Base-by-base conservation (phyloP, 2,113 vertebrate genomes). In the Etheostoma spectabile region DNA sequence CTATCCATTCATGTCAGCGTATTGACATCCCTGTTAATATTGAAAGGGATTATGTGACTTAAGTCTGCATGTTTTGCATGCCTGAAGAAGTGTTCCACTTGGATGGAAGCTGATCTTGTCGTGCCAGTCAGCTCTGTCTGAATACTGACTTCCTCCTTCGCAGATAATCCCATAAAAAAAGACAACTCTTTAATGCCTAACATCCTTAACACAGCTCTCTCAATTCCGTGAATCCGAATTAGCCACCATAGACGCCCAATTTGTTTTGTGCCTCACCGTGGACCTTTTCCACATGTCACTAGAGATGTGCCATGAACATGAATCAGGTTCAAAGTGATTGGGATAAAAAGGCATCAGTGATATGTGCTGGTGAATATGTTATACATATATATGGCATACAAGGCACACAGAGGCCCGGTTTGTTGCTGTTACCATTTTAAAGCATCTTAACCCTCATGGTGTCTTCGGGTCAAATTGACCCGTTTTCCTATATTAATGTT, bases 81-180 rank as follows among this genome's bases (percentile, higher is more conserved):
- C 90, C 91, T 92, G 82, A 80, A 94, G 89, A 92, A 90, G 85
- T 91, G 92, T 84, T 92, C 88, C 77, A 93, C 88, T 94, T 94
- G 93, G 93, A 93, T 84, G 74, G 67, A 57, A 74, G 85, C 84
- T 85, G 83, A 90, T 90, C 89, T 86, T 33, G 53, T 77, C 1
- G 11, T 91, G 93, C 92, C 92, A 94, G 89, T 88, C 84, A 80
- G 87, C 84, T 69, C 77, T 15, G 76, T 85, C 68, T 92, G 83
- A 92, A 91, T 90, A 74, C 87, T 76, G 78, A 81, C 87, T 90
- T 88, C 91, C 88, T 92, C 87, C 81, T 84, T 82, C 21, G 38
- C 89, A 86, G 79, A 89, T 91, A 92, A 93, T 93, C 89, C 90
- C 63, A 69, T 82, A 80, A 91, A 92, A 27, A 87, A 90, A 90